Evolutionary conservation across 1,140 invertebrate genomes (phyloP).

Genomic region (Drosophila sturtevanti): DNA sequence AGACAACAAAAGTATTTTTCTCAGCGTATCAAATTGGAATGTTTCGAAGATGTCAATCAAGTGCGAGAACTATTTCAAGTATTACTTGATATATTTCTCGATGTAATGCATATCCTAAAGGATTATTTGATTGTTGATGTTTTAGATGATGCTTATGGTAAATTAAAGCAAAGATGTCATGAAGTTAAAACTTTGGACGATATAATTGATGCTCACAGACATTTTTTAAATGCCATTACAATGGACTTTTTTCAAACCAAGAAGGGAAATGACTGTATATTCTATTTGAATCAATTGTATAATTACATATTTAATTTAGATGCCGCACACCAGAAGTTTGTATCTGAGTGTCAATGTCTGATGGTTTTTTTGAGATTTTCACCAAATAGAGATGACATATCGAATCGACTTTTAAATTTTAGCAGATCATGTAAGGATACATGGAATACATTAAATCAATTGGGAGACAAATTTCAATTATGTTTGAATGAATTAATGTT

Average conservation of each 20-base stretch:
- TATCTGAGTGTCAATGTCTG: neutral
- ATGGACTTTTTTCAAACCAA: slow-evolving; percentile 10
- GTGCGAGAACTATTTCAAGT: slow-evolving; percentile 10
- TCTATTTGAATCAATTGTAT: slow-evolving; percentile 23
- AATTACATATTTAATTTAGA: slow-evolving; percentile 29
- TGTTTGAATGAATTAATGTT: slow-evolving; percentile 22
- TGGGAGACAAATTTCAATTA: slow-evolving; percentile 24
- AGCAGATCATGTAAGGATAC: slow-evolving; percentile 29
- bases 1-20: slow-evolving; percentile 17
- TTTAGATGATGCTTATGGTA: slow-evolving; percentile 11
- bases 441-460: slow-evolving; percentile 10
- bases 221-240: slow-evolving; percentile 36
- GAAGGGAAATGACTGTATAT: neutral
- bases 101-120: slow-evolving; percentile 24
- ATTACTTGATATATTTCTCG: slow-evolving; percentile 11
- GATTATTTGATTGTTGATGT: slow-evolving; percentile 23
- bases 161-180: neutral
- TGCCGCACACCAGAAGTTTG: slow-evolving; percentile 28
- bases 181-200: slow-evolving; percentile 30
- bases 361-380: neutral
- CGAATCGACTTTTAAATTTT: slow-evolving; percentile 16
- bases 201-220: slow-evolving; percentile 24
- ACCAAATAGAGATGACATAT: neutral
- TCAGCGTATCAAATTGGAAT: neutral
- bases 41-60: neutral